Conservation (phyloP, 2,113 vertebrate species). For the Sula dactylatra region DNA sequence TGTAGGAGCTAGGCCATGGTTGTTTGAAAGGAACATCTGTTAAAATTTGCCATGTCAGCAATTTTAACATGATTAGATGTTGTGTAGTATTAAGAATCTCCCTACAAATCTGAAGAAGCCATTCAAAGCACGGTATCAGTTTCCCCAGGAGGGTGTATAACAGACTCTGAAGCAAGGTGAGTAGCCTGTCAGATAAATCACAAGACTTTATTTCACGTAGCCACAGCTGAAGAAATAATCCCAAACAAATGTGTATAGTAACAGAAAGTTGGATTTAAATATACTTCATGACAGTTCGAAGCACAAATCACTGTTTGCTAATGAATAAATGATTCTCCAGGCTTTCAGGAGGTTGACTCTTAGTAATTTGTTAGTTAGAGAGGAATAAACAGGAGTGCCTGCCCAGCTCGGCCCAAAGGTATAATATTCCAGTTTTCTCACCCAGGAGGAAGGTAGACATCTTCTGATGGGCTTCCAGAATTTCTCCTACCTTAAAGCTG, state of each 20-base stretch:
- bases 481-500: neutral
- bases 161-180: neutral
- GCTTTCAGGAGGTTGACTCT: neutral
- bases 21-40: neutral
- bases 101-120: neutral
- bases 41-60: neutral
- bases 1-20: neutral
- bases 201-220: neutral
- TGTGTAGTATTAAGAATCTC: neutral
- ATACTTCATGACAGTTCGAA: neutral
- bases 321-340: neutral
- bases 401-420: neutral
- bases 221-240: neutral
- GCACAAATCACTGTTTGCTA: too few species aligned
- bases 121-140: neutral
- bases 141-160: neutral
- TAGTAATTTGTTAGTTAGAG: neutral
- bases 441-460: neutral
- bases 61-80: rapidly evolving
- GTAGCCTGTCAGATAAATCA: too few species aligned
- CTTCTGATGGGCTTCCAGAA: neutral
- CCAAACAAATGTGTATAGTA: neutral
- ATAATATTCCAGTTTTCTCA: neutral
- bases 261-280: neutral
- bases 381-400: neutral